Evolutionary conservation across 64 coral and sea anemone genomes (phyloP).

Genomic region (Montipora capricornis): DNA sequence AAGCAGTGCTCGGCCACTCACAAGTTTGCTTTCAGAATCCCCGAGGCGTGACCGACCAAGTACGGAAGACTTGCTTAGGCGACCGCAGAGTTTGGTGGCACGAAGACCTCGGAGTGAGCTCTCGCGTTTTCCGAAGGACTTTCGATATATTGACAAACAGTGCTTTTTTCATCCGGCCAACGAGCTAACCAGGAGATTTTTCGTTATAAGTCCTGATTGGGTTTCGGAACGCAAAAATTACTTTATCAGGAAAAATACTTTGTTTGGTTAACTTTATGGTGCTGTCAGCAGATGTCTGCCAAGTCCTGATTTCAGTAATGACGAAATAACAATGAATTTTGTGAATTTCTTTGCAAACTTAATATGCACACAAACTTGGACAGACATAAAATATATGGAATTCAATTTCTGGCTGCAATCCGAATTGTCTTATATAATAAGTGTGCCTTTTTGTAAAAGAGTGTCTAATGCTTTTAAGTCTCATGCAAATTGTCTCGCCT

Average conservation of each 20-base stretch:
- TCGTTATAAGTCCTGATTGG: conserved; percentile 90
- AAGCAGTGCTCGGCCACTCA: neutral
- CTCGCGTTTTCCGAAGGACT: conserved; percentile 90
- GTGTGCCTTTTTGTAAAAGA: too few species aligned
- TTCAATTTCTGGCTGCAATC: too few species aligned
- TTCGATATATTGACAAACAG: conserved; percentile 86
- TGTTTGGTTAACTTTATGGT: conserved; percentile 69
- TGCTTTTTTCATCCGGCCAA: conserved; percentile 81
- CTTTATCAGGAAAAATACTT: conserved; percentile 80
- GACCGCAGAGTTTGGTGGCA: conserved; percentile 72
- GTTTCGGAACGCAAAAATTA: conserved; percentile 75
- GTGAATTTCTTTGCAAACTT: neutral
- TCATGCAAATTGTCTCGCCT: too few species aligned
- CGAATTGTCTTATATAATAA: too few species aligned
- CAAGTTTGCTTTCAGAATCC: conserved; percentile 26
- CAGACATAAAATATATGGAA: too few species aligned
- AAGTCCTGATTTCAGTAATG: neutral
- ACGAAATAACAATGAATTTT: neutral
- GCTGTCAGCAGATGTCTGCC: neutral
- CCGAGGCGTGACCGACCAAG: conserved; percentile 33
- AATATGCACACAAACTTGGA: too few species aligned
- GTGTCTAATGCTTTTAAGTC: too few species aligned
- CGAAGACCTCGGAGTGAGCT: conserved; percentile 80
- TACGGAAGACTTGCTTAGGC: conserved; percentile 59
- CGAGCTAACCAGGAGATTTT: conserved; percentile 77